Evolutionary conservation across 2,797 vertebrate genomes (phyloP).

Genomic region (Sebastes diploproa): DNA sequence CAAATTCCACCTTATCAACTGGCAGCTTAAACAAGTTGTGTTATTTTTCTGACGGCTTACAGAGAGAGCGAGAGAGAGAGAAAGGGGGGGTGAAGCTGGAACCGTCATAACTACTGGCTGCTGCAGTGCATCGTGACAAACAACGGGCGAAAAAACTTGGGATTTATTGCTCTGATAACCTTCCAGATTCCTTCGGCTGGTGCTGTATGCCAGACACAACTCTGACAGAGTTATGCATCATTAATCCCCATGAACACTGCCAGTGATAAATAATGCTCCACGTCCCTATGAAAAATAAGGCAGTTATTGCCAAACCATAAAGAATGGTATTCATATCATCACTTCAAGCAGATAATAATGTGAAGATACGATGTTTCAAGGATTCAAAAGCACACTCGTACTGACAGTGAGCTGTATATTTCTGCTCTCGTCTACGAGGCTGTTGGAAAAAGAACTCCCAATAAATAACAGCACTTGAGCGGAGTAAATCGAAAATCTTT

Average conservation of each 20-base stretch:
- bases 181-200: slow-evolving; percentile 78
- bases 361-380: slow-evolving; percentile 66
- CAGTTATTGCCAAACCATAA: slow-evolving; percentile 80
- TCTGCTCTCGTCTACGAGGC: slow-evolving; percentile 46
- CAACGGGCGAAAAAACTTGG: slow-evolving; percentile 68
- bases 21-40: slow-evolving; percentile 69
- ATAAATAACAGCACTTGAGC: slow-evolving; percentile 74
- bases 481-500: slow-evolving; percentile 69
- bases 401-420: slow-evolving; percentile 68
- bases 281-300: slow-evolving; percentile 78
- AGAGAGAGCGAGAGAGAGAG: slow-evolving; percentile 10
- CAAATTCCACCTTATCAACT: slow-evolving; percentile 72
- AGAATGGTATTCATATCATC: slow-evolving; percentile 73
- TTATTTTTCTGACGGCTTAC: slow-evolving; percentile 64
- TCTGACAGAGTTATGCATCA: slow-evolving; percentile 79
- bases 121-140: slow-evolving; percentile 75
- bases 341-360: slow-evolving; percentile 75
- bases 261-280: slow-evolving; percentile 78
- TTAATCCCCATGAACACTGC: slow-evolving; percentile 77
- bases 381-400: slow-evolving; percentile 63
- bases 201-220: slow-evolving; percentile 71
- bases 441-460: slow-evolving; percentile 36
- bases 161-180: slow-evolving; percentile 85
- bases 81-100: slow-evolving; percentile 32
- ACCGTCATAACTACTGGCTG: slow-evolving; percentile 66